Conservation (phyloP, 30 jellyfish, hydroid and myxozoan species). For the Haliclystus octoradiatus region DNA sequence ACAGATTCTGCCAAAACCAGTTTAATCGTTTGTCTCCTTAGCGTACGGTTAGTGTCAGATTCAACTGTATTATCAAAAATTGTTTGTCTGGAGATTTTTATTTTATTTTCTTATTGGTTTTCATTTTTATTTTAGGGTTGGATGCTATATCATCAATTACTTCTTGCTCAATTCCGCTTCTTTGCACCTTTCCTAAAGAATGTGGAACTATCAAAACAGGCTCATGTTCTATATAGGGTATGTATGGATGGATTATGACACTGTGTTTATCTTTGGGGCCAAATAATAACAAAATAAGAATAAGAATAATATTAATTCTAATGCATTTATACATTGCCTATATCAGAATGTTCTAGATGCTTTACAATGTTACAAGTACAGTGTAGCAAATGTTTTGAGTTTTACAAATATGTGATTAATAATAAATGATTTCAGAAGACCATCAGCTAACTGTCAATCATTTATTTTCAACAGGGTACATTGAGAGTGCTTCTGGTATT, state of each 20-base stretch:
- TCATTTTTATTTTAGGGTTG: conserved; percentile 58
- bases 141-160: conserved; percentile 81
- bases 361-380: too few species aligned
- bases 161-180: conserved; percentile 72
- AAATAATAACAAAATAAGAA: background rate
- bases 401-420: too few species aligned
- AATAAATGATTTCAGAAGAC: too few species aligned
- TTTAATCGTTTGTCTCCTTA: too few species aligned
- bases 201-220: conserved; percentile 90
- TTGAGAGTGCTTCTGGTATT: conserved; percentile 80
- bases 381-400: too few species aligned
- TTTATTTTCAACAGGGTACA: conserved; percentile 63
- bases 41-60: background rate
- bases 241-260: background rate
- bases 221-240: conserved; percentile 86
- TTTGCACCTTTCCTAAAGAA: conserved; percentile 90
- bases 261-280: background rate
- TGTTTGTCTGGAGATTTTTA: too few species aligned
- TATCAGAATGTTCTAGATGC: too few species aligned
- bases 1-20: too few species aligned
- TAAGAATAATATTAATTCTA: too few species aligned
- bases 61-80: too few species aligned
- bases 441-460: too few species aligned
- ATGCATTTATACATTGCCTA: too few species aligned
- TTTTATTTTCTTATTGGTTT: background rate